Conservation (phyloP, 2,113 vertebrate genomes). For the Stercorarius parasiticus region DNA sequence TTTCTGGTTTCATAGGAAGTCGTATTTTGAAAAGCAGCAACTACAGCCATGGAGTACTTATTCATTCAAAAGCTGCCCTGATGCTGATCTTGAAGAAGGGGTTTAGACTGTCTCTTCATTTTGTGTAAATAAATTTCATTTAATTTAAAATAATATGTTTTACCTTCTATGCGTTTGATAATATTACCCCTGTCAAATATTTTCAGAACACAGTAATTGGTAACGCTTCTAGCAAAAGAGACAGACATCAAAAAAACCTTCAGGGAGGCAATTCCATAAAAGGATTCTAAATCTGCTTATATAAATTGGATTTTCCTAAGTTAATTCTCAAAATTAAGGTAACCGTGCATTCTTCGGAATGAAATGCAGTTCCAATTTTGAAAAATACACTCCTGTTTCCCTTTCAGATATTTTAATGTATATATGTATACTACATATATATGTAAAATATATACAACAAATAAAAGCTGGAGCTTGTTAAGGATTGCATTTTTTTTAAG, state of each 20-base stretch:
- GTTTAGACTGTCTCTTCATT: neutral
- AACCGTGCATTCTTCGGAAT: neutral
- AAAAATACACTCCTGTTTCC: neutral
- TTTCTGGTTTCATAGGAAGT: neutral
- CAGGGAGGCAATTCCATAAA: neutral
- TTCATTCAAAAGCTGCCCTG: neutral
- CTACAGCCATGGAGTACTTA: neutral
- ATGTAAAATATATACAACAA: neutral
- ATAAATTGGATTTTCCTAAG: conserved; percentile 6
- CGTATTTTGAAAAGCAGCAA: neutral
- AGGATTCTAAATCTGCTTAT: conserved; percentile 18
- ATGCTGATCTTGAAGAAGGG: neutral
- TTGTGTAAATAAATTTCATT: neutral
- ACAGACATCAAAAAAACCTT: neutral
- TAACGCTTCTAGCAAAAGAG: neutral
- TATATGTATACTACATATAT: neutral
- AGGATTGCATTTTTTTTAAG: neutral
- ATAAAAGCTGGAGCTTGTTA: neutral
- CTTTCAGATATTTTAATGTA: neutral
- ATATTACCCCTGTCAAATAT: neutral
- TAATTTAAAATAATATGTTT: neutral
- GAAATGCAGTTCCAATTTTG: neutral
- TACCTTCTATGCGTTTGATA: neutral
- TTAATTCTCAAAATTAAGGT: conserved; percentile 17
- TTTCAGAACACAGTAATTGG: neutral